These are phyloP conservation scores for Polymixis lichenea DNA, from an alignment of 2,888 invertebrate species.

Conservation along the genomic window DNA sequence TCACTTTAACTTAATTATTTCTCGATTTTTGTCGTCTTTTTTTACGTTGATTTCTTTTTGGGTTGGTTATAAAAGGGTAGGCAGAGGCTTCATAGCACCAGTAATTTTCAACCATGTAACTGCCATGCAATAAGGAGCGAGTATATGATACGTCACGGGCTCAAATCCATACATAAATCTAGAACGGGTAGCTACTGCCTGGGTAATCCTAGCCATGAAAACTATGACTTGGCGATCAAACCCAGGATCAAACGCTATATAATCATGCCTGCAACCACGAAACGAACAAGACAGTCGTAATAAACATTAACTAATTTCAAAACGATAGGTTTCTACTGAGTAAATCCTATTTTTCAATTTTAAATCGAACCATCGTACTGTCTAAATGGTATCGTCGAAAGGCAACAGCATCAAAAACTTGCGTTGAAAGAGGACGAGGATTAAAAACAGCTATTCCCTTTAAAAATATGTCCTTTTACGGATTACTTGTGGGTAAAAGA, in stretches of 20 bases:
- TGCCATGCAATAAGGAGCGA: not conserved
- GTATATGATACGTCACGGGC: no score
- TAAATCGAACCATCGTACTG: slow-evolving; percentile 27
- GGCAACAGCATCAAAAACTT: slow-evolving; percentile 71
- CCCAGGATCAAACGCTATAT: not conserved
- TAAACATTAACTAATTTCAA: not conserved
- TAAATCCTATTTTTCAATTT: not conserved
- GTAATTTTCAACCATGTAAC: not conserved
- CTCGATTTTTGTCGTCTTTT: no score
- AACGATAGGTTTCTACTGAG: not conserved
- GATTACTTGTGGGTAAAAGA: slow-evolving; percentile 69
- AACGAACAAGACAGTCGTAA: not conserved
- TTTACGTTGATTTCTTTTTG: no score
- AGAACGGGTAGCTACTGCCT: not conserved
- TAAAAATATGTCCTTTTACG: slow-evolving; percentile 77
- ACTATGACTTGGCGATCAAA: not conserved
- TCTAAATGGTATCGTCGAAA: slow-evolving; percentile 63
- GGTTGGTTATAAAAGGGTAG: not conserved
- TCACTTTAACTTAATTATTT: no score
- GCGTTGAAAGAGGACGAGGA: slow-evolving; percentile 70
- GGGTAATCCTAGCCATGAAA: not conserved
- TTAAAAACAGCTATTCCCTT: slow-evolving; percentile 75
- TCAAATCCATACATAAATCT: not conserved
- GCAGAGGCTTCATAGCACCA: not conserved
- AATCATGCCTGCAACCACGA: not conserved